Conservation (phyloP, 1,140 invertebrate species). For the Hestina assimilis region DNA sequence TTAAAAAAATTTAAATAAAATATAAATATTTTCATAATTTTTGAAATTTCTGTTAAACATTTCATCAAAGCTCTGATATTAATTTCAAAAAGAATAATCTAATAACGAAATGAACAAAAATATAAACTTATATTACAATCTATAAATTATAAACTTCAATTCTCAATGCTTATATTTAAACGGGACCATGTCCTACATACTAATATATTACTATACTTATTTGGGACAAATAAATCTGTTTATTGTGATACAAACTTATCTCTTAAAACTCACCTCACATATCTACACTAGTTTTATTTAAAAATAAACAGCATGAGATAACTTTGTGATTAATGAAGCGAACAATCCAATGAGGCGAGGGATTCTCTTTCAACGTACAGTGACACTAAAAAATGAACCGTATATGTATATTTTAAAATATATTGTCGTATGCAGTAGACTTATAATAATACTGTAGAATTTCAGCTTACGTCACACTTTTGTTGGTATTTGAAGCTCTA, state of each 20-base stretch:
- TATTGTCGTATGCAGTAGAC: background rate
- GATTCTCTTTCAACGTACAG: background rate
- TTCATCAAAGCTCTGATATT: too few relatives aligned
- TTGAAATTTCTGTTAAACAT: too few relatives aligned
- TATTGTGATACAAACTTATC: background rate
- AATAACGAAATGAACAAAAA: too few relatives aligned
- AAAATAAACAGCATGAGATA: constrained; percentile 3
- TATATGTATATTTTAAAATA: background rate
- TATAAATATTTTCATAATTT: too few relatives aligned
- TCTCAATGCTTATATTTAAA: too few relatives aligned
- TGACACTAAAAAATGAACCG: background rate
- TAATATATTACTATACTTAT: too few relatives aligned
- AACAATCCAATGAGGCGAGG: background rate
- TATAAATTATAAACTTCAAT: too few relatives aligned
- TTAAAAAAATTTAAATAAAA: too few relatives aligned
- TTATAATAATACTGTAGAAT: constrained; percentile 1
- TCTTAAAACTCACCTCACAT: background rate
- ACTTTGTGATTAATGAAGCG: constrained; percentile 4
- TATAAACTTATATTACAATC: too few relatives aligned
- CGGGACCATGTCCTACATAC: too few relatives aligned
- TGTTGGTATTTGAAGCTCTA: background rate
- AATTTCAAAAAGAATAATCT: too few relatives aligned
- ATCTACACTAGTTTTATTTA: background rate
- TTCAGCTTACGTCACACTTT: background rate
- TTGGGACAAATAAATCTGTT: too few relatives aligned